phyloP scores from a whole-genome alignment of 92 coral and sea anemone genomes.

The Virgularia gustaviana region DNA sequence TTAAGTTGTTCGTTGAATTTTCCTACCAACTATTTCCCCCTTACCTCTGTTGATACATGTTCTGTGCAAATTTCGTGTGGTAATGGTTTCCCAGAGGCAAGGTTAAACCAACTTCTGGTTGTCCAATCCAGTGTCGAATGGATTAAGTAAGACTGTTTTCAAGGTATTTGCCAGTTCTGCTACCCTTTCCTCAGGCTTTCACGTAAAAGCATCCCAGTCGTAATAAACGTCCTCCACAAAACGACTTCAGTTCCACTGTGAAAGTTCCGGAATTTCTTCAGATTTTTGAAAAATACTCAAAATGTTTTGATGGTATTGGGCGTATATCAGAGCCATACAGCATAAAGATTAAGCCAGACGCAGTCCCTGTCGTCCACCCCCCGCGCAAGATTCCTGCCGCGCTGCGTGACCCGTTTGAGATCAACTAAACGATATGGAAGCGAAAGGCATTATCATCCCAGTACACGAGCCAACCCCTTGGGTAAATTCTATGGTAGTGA shows the following conservation, averaged over 20 bases:
- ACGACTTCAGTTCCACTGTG: too few species aligned
- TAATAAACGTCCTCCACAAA: too few species aligned
- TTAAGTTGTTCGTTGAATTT: neutral
- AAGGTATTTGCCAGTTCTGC: neutral
- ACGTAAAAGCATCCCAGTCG: too few species aligned
- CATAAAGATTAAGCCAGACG: conserved; percentile 36
- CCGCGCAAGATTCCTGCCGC: conserved; percentile 43
- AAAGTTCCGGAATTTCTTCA: too few species aligned
- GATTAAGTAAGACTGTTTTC: neutral
- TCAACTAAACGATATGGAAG: conserved; percentile 44
- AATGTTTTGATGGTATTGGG: conserved; percentile 48
- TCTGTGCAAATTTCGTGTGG: neutral
- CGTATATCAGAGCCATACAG: conserved; percentile 31
- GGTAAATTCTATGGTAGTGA: conserved; percentile 57
- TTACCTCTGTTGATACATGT: neutral
- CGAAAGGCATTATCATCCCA: conserved; percentile 29
- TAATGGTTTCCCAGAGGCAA: conserved; percentile 4
- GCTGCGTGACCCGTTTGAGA: conserved; percentile 11
- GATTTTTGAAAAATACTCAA: conserved; percentile 24
- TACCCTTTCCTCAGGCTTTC: neutral
- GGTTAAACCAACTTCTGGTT: neutral
- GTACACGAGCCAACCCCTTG: conserved; percentile 48
- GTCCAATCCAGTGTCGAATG: conserved; percentile 5
- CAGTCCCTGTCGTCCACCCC: conserved; percentile 43
- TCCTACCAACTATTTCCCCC: neutral